Conservation (phyloP, 2,888 invertebrate genomes). For the Orthonychiurus folsomi region DNA sequence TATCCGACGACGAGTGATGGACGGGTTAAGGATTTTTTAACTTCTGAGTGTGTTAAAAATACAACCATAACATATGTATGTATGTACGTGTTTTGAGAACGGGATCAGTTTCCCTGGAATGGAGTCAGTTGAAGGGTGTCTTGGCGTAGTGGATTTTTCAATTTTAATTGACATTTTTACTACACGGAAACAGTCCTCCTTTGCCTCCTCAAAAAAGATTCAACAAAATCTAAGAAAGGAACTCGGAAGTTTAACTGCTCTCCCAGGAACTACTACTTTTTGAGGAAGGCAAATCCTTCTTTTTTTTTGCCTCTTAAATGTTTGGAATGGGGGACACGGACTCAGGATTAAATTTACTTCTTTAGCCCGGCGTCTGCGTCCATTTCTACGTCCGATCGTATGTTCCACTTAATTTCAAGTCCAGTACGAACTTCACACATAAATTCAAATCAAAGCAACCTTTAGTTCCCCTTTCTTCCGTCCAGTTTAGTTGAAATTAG, state of each 20-base stretch:
- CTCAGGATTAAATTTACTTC: no score
- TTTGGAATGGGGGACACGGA: no score
- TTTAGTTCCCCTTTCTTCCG: no score
- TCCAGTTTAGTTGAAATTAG: no score
- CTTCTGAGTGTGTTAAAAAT: no score
- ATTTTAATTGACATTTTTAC: constrained; percentile 1
- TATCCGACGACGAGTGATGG: no score
- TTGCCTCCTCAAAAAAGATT: background rate
- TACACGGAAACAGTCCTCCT: background rate
- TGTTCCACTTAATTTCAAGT: no score
- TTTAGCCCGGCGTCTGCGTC: no score
- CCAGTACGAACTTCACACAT: no score
- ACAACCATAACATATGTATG: background rate
- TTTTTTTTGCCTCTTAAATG: background rate
- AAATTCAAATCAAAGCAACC: no score
- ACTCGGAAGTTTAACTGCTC: background rate
- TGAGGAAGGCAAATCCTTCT: background rate
- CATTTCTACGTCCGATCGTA: no score
- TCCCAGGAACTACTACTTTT: background rate
- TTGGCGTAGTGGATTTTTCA: background rate
- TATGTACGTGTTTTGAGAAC: background rate
- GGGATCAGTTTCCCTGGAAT: background rate
- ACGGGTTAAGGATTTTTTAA: no score
- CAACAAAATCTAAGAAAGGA: background rate
- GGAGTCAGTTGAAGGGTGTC: background rate